These are phyloP conservation scores for Urosaurus nigricauda DNA, from an alignment of 2,797 vertebrate genomes.

Conservation along the genomic window DNA sequence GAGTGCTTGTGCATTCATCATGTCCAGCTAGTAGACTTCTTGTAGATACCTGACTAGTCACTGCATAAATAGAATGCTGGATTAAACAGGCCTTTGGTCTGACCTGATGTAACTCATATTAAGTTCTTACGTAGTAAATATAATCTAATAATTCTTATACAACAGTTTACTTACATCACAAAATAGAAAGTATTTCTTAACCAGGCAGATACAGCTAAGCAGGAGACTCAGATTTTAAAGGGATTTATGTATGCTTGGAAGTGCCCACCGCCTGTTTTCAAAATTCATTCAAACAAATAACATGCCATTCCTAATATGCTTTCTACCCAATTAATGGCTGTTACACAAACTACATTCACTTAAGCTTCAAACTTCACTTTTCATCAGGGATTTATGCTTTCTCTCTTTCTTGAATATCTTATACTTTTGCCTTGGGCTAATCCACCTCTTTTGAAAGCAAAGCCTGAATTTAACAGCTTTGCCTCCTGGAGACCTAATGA, in stretches of 20 bases:
- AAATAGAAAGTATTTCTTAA: not conserved
- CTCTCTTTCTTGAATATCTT: constrained; percentile 34
- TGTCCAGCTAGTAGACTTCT: not conserved
- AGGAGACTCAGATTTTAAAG: not conserved
- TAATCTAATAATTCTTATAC: constrained; percentile 14
- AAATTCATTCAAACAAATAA: constrained; percentile 25
- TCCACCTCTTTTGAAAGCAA: constrained; percentile 61
- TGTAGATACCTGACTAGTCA: not conserved
- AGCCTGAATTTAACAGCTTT: constrained; percentile 52
- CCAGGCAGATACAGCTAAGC: not conserved
- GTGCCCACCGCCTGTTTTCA: not conserved
- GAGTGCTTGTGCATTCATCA: not conserved
- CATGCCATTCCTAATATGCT: not conserved
- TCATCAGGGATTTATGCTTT: constrained; percentile 16
- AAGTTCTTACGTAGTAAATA: not conserved
- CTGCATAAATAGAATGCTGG: not conserved
- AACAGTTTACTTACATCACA: constrained; percentile 9
- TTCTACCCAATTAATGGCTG: constrained; percentile 19
- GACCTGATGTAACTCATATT: not conserved
- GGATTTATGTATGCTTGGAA: not conserved
- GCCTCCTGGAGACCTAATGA: constrained; percentile 43
- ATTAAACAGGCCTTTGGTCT: not conserved
- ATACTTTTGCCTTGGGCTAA: constrained; percentile 41
- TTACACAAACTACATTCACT: constrained; percentile 12
- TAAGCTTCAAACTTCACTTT: constrained; percentile 38